These are phyloP conservation scores for Parnassius orleans DNA, from an alignment of 2,888 invertebrate species.

Conservation along the genomic window DNA sequence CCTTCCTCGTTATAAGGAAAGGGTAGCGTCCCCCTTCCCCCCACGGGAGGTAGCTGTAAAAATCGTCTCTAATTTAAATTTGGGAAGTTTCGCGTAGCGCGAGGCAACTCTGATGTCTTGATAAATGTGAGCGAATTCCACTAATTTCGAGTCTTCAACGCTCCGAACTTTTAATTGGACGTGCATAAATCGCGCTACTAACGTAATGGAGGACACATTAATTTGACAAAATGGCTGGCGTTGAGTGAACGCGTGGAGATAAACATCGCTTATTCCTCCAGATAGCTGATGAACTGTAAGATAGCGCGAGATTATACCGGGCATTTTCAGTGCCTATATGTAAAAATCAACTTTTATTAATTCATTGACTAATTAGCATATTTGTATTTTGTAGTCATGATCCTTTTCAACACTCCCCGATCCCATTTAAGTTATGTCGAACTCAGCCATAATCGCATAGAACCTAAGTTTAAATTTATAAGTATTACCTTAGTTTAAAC, in stretches of 20 bases:
- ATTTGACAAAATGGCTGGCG: conserved; percentile 72
- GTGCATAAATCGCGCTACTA: conserved; percentile 65
- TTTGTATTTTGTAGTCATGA: no score
- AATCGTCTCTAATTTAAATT: conserved; percentile 82
- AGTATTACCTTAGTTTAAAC: no score
- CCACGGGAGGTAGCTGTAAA: conserved; percentile 78
- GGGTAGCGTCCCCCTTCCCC: conserved; percentile 72
- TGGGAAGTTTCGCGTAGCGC: conserved; percentile 78
- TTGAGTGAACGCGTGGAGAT: conserved; percentile 63
- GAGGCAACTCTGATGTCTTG: conserved; percentile 78
- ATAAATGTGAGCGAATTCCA: conserved; percentile 78
- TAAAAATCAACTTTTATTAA: no score
- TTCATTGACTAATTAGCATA: no score
- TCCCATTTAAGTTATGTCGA: no score
- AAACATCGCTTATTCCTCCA: conserved; percentile 74
- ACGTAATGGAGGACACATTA: conserved; percentile 70
- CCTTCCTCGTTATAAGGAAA: conserved; percentile 82
- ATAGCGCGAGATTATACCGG: conserved; percentile 35
- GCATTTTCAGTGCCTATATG: background rate
- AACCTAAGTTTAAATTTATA: no score
- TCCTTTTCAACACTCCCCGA: no score
- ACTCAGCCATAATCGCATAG: no score
- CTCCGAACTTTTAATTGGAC: conserved; percentile 78
- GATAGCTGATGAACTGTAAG: conserved; percentile 37
- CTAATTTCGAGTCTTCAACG: conserved; percentile 76